Conservation (phyloP, 2,113 vertebrate species). For the Mustela nigripes region DNA sequence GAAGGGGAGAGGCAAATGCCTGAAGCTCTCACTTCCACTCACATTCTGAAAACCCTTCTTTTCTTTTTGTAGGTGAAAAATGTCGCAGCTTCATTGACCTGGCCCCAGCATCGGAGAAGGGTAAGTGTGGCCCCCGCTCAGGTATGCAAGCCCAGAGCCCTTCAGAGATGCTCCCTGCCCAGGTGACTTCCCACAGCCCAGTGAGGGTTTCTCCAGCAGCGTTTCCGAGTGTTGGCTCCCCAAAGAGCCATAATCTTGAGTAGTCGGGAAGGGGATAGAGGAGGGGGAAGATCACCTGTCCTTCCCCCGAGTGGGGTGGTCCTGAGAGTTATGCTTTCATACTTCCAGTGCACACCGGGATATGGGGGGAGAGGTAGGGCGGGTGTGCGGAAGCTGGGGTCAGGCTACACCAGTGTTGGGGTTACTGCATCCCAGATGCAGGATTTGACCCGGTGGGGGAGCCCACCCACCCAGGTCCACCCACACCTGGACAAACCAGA, state of each 20-base stretch:
- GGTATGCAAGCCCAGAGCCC: accelerated
- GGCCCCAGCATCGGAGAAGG: slow-evolving; percentile 97
- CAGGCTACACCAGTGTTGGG: not conserved
- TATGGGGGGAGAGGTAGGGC: not conserved
- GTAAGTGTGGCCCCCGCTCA: slow-evolving; percentile 86
- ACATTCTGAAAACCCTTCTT: slow-evolving; percentile 70
- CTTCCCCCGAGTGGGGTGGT: accelerated
- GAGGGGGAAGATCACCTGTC: not conserved
- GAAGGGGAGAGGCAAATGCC: not conserved
- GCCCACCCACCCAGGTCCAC: too few relatives aligned
- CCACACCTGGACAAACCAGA: not conserved
- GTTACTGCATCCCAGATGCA: not conserved
- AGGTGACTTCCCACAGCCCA: not conserved
- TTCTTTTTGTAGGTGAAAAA: slow-evolving; percentile 94
- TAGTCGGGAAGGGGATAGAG: too few relatives aligned
- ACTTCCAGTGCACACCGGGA: not conserved
- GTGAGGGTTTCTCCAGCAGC: not conserved
- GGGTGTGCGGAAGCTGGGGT: not conserved
- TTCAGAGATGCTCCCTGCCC: not conserved
- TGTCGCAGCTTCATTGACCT: slow-evolving; percentile 99
- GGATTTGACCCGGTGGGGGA: not conserved
- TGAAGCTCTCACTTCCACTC: not conserved
- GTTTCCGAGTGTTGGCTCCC: accelerated
- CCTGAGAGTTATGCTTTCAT: accelerated
- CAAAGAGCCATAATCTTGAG: not conserved